phyloP scores from a whole-genome alignment of 2,113 vertebrate genomes.

The Syngnathoides biaculeatus region DNA sequence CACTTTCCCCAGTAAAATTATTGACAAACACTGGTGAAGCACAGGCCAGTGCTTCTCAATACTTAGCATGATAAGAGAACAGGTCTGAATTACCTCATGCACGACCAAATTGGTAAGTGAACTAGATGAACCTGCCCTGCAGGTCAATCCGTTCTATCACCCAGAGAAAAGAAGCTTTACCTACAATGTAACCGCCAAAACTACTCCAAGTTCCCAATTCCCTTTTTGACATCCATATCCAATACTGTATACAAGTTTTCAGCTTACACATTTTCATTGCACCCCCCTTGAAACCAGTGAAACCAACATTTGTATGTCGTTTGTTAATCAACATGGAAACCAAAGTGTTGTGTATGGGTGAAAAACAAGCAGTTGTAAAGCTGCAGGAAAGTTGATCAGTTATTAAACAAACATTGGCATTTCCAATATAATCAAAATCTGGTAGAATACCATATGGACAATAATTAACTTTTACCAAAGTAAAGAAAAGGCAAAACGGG shows the following conservation, averaged over 20 bases:
- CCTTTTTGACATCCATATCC: too few species aligned
- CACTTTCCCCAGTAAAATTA: background rate
- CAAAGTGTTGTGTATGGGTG: background rate
- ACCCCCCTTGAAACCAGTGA: background rate
- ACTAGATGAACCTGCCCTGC: too few species aligned
- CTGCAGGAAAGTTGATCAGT: background rate
- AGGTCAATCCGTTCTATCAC: background rate
- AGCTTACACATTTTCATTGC: background rate
- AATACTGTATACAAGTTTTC: background rate
- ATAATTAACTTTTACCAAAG: too few species aligned
- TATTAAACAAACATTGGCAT: background rate
- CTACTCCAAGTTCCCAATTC: too few species aligned
- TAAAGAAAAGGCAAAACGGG: background rate
- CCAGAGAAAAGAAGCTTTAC: background rate
- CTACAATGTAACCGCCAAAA: background rate
- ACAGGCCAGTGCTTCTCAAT: background rate
- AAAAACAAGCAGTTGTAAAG: background rate
- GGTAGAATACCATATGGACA: too few species aligned
- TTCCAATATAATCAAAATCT: background rate
- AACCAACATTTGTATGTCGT: background rate
- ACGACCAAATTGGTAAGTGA: background rate
- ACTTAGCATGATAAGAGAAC: background rate
- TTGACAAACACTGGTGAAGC: background rate
- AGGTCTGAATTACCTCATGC: background rate
- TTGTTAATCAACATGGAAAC: background rate